Conservation (phyloP, 2,113 vertebrate species). For the Microcebus tavaratra region DNA sequence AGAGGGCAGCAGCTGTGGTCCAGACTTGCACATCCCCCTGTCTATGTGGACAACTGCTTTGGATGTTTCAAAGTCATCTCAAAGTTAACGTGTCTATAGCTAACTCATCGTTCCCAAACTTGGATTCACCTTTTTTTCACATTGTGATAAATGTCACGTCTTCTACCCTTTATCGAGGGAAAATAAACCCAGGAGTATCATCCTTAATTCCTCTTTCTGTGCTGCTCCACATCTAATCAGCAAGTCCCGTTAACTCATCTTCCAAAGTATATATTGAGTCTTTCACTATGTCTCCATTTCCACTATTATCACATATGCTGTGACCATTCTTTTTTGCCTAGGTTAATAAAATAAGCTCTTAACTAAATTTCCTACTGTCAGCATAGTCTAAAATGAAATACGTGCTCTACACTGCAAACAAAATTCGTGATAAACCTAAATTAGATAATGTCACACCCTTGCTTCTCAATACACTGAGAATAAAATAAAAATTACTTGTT, state of each 20-base stretch:
- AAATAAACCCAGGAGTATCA: background rate
- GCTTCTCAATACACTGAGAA: background rate
- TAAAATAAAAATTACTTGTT: background rate
- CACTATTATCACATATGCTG: background rate
- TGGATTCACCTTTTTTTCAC: background rate
- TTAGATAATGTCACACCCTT: background rate
- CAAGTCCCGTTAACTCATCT: background rate
- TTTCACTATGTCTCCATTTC: background rate
- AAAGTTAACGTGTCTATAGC: background rate
- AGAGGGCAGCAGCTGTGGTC: rapidly evolving
- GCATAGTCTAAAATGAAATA: background rate
- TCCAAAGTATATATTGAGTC: background rate
- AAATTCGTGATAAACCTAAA: background rate
- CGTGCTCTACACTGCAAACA: background rate
- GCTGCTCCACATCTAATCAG: background rate
- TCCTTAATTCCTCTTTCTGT: background rate
- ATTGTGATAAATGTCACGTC: background rate
- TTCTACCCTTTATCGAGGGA: background rate
- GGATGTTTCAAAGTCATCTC: background rate
- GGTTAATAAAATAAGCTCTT: background rate
- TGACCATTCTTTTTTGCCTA: background rate
- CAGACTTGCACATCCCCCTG: background rate
- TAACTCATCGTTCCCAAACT: background rate
- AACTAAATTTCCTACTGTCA: background rate
- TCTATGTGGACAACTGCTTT: background rate